Evolutionary conservation across 1,140 invertebrate genomes (phyloP), one percentile per base, ranked within the genome.

Genomic region (Phocides pigmalion): DNA sequence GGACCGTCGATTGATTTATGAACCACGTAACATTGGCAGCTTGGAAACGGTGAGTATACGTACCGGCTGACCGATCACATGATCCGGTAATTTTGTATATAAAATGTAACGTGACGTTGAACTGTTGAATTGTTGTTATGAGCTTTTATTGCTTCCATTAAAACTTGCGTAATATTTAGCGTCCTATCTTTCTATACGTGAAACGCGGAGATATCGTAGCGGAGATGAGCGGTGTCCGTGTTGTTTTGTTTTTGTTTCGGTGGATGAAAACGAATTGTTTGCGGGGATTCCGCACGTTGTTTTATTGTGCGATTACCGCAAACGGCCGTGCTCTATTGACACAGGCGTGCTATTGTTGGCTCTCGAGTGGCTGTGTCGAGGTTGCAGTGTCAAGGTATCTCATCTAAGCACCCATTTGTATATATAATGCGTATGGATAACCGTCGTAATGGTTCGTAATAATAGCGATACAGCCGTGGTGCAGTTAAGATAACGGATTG

Each of bases 311-410:
- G 64, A 81, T 81, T 78, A 82, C 69, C 69, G 72, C 71, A 74
- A 79, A 68, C 68, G 81, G 54, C 76, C 74, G 65, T 79, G 82
- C 75, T 82, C 79, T 79, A 77, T 82, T 84, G 79, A 84, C 76
- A 81, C 68, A 64, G 66, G 51, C 62, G 59, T 70, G 70, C 76
- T 70, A 78, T 82, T 84, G 80, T 82, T 76, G 78, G 47, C 28
- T 72, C 49, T 66, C 64, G 62, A 74, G 68, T 65, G 64, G 70
- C 64, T 79, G 64, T 64, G 66, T 64, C 69, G 81, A 78, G 79
- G 80, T 81, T 76, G 77, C 77, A 81, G 73, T 84, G 82, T 83
- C 86, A 86, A 84, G 82, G 84, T 68, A 71, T 68, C 65, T 74
- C 64, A 62, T 25, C 62, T 72, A 72, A 66, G 64, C 68, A 46